These are phyloP conservation scores for Calycopis cecrops DNA, from an alignment of 1,140 invertebrate species.

Conservation along the genomic window DNA sequence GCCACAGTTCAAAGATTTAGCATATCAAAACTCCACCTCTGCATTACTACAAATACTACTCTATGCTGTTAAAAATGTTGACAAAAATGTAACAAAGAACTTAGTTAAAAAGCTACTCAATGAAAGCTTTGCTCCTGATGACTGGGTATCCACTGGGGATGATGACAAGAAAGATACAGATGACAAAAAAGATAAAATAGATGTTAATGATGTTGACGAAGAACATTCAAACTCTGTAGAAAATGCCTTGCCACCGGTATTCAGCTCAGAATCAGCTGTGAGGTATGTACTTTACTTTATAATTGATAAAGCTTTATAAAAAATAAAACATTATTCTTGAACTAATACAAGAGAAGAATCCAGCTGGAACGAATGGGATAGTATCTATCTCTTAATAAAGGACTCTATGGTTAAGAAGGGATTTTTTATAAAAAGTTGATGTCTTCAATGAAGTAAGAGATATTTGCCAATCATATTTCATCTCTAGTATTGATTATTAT, in stretches of 20 bases:
- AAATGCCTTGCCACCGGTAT: constrained; percentile 71
- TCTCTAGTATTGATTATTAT: too few species aligned
- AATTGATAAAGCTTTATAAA: too few species aligned
- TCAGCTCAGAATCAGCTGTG: constrained; percentile 75
- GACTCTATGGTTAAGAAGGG: too few species aligned
- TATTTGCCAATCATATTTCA: too few species aligned
- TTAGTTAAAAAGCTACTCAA: constrained; percentile 78
- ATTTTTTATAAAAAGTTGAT: too few species aligned
- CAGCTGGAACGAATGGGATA: too few species aligned
- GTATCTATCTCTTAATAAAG: too few species aligned
- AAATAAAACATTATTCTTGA: too few species aligned
- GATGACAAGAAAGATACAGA: constrained; percentile 60
- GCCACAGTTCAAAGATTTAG: constrained; percentile 85
- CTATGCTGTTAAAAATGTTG: constrained; percentile 77
- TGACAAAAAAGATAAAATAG: constrained; percentile 54
- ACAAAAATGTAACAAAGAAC: constrained; percentile 75
- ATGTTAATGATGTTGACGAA: constrained; percentile 22
- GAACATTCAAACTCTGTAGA: constrained; percentile 1
- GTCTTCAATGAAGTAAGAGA: too few species aligned
- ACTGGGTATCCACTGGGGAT: constrained; percentile 41
- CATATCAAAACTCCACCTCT: constrained; percentile 81
- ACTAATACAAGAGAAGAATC: too few species aligned
- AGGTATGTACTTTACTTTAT: constrained; percentile 45
- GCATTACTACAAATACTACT: constrained; percentile 83
- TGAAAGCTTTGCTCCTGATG: constrained; percentile 76